A percentile compares a stretch with the other conserved stretches of the same genome.
phyloP scores from a whole-genome alignment of 2,888 invertebrate species.

The Diarsia brunnea region DNA sequence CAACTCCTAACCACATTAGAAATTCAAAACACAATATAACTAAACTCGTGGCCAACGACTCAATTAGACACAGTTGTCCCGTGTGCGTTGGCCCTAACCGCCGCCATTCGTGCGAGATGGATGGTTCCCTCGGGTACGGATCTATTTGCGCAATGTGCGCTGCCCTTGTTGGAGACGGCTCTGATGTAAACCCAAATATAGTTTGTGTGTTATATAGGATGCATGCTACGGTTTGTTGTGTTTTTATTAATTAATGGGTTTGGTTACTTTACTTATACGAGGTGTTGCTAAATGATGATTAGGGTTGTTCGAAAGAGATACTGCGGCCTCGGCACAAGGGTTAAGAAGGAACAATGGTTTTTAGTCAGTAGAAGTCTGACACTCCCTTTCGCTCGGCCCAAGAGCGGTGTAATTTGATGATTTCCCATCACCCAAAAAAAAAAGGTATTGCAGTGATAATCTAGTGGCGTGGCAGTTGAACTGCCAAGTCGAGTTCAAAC shows the following conservation, averaged over 20 bases:
- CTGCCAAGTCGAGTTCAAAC: no score
- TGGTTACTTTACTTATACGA: slow-evolving; percentile 1
- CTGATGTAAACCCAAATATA: slow-evolving; percentile 62
- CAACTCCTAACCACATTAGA: slow-evolving; percentile 46
- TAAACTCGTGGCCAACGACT: slow-evolving; percentile 63
- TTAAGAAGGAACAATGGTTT: no score
- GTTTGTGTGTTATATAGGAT: slow-evolving; percentile 34
- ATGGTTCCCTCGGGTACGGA: slow-evolving; percentile 74
- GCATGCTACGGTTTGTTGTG: slow-evolving; percentile 25
- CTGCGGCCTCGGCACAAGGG: no score
- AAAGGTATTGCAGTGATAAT: no score
- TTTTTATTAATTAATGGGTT: slow-evolving; percentile 8
- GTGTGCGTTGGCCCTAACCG: slow-evolving; percentile 66
- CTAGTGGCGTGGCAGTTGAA: no score
- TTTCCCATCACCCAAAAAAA: no score
- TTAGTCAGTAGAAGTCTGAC: no score
- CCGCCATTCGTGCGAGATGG: slow-evolving; percentile 71
- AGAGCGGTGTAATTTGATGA: no score
- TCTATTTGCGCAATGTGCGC: slow-evolving; percentile 70
- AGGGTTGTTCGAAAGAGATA: no score
- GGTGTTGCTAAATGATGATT: no score
- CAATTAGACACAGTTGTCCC: slow-evolving; percentile 69
- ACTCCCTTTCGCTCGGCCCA: no score
- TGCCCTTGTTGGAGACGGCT: slow-evolving; percentile 53
- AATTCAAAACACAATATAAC: slow-evolving; percentile 68